These are phyloP conservation scores for Watsonalla cultraria DNA, from an alignment of 2,888 invertebrate genomes.

Conservation along the genomic window DNA sequence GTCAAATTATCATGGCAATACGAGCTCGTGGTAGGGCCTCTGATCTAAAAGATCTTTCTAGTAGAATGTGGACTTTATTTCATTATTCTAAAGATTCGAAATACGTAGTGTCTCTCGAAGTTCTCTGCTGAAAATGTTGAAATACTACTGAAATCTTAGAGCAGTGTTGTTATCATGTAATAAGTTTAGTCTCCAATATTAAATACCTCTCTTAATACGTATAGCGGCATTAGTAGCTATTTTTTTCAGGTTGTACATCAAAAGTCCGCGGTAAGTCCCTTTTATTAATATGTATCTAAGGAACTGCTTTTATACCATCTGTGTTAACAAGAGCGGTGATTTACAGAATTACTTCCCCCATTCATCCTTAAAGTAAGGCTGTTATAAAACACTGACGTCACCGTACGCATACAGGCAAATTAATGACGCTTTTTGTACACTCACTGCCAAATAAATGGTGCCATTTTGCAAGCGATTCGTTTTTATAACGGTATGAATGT, in stretches of 20 bases:
- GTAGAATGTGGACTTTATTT: no score
- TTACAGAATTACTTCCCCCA: constrained; percentile 1
- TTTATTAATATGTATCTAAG: background rate
- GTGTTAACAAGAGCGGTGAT: background rate
- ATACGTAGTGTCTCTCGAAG: no score
- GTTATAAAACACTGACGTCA: background rate
- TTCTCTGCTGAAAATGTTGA: no score
- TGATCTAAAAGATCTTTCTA: no score
- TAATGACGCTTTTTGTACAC: background rate
- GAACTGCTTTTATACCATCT: background rate
- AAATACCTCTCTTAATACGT: no score
- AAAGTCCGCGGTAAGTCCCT: background rate
- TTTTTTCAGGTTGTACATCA: background rate
- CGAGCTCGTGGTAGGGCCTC: no score
- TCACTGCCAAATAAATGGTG: background rate
- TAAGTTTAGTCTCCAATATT: no score
- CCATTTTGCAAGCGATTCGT: background rate
- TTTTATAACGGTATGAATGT: background rate
- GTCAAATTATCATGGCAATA: no score
- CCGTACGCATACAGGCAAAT: background rate
- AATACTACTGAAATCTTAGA: no score
- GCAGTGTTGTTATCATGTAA: no score
- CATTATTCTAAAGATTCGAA: no score
- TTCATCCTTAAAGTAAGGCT: background rate
- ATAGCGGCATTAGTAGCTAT: no score